These are phyloP conservation scores for Tetramorium alpestre DNA, from an alignment of 1,140 invertebrate species.

Conservation along the genomic window DNA sequence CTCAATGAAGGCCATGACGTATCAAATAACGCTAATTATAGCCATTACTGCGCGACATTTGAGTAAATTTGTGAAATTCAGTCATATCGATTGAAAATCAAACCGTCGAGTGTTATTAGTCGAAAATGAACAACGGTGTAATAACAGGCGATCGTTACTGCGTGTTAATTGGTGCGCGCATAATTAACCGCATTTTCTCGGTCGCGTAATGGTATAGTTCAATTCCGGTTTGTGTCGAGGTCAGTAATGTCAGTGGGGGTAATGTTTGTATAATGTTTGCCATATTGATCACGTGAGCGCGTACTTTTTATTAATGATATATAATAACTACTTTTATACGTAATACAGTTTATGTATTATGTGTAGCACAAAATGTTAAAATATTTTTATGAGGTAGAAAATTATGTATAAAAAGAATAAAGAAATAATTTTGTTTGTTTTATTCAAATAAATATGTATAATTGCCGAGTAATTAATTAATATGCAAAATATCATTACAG, in stretches of 20 bases:
- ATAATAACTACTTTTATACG: neutral
- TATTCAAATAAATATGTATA: neutral
- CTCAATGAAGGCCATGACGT: neutral
- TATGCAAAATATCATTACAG: neutral
- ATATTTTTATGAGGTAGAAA: neutral
- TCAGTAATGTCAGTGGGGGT: neutral
- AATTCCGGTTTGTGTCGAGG: neutral
- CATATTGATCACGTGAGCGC: neutral
- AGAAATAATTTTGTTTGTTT: neutral
- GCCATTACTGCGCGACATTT: neutral
- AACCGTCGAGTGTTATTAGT: neutral
- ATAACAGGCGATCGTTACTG: constrained; percentile 1
- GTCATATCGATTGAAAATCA: constrained; percentile 11
- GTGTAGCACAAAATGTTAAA: neutral
- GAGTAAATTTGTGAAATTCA: neutral
- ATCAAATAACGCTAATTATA: constrained; percentile 32
- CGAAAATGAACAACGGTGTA: constrained; percentile 19
- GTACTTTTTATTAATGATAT: neutral
- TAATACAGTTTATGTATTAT: neutral
- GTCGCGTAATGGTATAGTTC: neutral
- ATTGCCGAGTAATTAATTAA: neutral
- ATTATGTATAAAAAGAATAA: neutral
- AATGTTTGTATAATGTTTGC: neutral
- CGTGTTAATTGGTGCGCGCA: constrained; percentile 26
- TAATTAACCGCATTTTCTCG: constrained; percentile 54